Evolutionary conservation across 1,140 invertebrate species (phyloP).

Genomic region (Batillaria attramentaria): DNA sequence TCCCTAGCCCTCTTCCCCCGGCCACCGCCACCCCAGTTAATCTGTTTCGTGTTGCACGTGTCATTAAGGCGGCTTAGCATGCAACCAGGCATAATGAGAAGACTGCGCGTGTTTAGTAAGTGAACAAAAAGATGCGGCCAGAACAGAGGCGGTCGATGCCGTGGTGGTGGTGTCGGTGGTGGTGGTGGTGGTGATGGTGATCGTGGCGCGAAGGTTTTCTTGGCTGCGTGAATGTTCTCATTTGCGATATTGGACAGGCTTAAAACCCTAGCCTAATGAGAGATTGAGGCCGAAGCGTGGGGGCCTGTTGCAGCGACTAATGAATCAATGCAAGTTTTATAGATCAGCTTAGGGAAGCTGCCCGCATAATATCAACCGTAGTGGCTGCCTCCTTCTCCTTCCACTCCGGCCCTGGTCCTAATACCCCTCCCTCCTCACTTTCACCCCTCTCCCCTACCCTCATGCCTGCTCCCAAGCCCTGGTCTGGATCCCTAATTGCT

Average conservation of each 20-base stretch:
- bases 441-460: no score
- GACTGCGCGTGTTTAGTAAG: not conserved
- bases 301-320: constrained; percentile 25
- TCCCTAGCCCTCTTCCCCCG: no score
- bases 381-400: constrained; percentile 1
- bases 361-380: no score
- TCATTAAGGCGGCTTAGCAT: no score
- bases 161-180: not conserved
- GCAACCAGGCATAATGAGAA: not conserved
- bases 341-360: constrained; percentile 31
- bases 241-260: constrained; percentile 30
- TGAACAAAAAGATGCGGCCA: no score
- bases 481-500: constrained; percentile 38
- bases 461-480: no score
- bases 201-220: not conserved
- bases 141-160: no score
- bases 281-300: not conserved
- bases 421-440: no score
- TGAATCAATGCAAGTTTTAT: constrained; percentile 40
- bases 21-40: no score
- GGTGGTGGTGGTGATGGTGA: not conserved
- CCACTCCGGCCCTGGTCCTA: constrained; percentile 20
- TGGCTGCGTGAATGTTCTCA: constrained; percentile 28
- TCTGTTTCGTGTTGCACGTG: no score
- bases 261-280: constrained; percentile 28